phyloP scores from a whole-genome alignment of 2,113 vertebrate species.

The Corythoichthys intestinalis region DNA sequence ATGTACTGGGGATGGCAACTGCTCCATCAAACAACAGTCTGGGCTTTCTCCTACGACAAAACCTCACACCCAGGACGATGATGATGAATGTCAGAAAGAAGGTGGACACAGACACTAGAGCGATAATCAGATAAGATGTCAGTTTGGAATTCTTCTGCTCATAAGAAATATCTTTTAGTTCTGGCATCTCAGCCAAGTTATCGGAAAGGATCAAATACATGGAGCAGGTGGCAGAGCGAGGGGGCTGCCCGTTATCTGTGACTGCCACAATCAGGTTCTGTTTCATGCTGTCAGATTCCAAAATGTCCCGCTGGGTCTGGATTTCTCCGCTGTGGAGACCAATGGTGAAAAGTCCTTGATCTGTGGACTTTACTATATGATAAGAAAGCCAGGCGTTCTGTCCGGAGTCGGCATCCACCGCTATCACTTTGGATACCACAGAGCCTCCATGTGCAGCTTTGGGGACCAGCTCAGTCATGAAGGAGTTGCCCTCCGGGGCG shows the following conservation, averaged over 20 bases:
- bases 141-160: conserved; percentile 55
- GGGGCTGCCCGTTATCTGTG: no score
- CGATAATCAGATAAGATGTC: conserved; percentile 64
- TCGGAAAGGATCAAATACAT: no score
- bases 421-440: conserved; percentile 73
- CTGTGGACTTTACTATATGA: conserved; percentile 52
- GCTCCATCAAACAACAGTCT: no score
- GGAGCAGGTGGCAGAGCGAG: no score
- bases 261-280: no score
- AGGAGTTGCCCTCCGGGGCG: conserved; percentile 51
- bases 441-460: conserved; percentile 67
- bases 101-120: conserved; percentile 61
- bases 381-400: conserved; percentile 61
- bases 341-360: conserved; percentile 6
- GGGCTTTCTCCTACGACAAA: no score
- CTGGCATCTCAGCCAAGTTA: no score
- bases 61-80: conserved; percentile 37
- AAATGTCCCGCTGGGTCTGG: no score
- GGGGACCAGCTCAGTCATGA: conserved; percentile 70
- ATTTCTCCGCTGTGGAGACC: no score
- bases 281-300: no score
- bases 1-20: no score
- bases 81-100: conserved; percentile 68
- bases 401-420: conserved; percentile 59
- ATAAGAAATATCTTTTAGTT: conserved; percentile 6